Evolutionary conservation across 2,113 vertebrate species (phyloP), one percentile per base, ranked within the genome.

Genomic region (Rhynchopsitta pachyrhyncha): DNA sequence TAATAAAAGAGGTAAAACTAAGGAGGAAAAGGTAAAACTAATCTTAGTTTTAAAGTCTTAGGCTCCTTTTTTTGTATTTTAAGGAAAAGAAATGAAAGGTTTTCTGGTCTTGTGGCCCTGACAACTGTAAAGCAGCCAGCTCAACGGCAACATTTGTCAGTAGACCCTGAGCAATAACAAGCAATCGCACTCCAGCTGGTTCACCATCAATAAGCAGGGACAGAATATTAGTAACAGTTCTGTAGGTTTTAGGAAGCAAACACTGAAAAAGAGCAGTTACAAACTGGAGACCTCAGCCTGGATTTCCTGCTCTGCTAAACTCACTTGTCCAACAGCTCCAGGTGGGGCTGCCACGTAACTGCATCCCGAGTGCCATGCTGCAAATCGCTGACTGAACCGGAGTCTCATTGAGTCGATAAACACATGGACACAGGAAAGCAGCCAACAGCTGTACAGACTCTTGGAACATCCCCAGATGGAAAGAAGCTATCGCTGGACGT

Each of bases 151-250:
- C 47, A 69, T 79, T 91, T 67, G 80, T 94, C 91, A 68, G 46
- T 13, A 69, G 66, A 35, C 73, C 68, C 81, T 85, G 92, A 91
- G 88, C 82, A 85, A 68, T 60, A 96, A 74, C 55, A 70, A 82
- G 89, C 87, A 92, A 92, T 96, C 95, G 42, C 79, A 92, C 84
- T 88, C 84, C 88, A 94, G 89, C 94, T 91, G 82, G 37, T 88
- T 95, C 68, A 52, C 85, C 63, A 79, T 74, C 91, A 85, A 79
- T 92, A 89, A 74, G 67, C 53, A 41, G 67, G 55, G 88, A 57
- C 82, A 77, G 86, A 77, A 80, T 91, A 95, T 88, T 73, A 83
- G 82, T 82, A 84, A 88, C 62, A 52, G 78, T 79, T 90, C 55
- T 46, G 77, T 47, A 76, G 63, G 39, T 73, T 94, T 91, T 15